A percentile compares a stretch with the other conserved stretches of the same genome.
These are phyloP conservation scores for Drosophila aldrichi DNA, from an alignment of 2,888 invertebrate genomes.

Conservation along the genomic window DNA sequence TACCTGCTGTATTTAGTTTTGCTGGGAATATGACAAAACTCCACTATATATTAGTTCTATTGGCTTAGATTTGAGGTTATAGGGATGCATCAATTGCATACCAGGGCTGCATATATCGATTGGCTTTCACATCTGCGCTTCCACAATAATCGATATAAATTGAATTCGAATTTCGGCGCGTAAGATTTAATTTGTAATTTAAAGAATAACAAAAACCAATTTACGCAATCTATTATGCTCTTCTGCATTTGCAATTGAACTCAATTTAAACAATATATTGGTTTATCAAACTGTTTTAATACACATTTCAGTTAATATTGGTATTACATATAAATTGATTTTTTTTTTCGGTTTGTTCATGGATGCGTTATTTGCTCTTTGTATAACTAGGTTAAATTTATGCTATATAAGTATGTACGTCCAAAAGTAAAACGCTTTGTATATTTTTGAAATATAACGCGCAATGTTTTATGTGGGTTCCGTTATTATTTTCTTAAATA, in stretches of 20 bases:
- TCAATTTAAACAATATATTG: constrained; percentile 19
- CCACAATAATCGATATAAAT: constrained; percentile 6
- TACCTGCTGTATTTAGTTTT: constrained; percentile 22
- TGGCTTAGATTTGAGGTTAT: constrained; percentile 56
- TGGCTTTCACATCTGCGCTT: background rate
- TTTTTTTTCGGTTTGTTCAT: constrained; percentile 36
- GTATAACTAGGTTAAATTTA: constrained; percentile 68
- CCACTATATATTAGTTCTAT: constrained; percentile 33
- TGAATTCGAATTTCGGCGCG: constrained; percentile 7
- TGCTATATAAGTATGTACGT: constrained; percentile 63
- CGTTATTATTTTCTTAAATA: constrained; percentile 44
- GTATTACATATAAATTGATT: constrained; percentile 54
- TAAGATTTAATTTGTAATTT: background rate
- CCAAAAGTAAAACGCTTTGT: constrained; percentile 64
- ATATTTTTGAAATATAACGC: constrained; percentile 61
- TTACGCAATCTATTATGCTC: too few relatives aligned
- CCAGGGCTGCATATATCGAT: constrained; percentile 44
- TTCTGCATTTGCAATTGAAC: too few relatives aligned
- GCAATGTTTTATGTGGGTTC: constrained; percentile 25
- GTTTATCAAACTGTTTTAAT: constrained; percentile 56
- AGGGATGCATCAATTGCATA: constrained; percentile 14
- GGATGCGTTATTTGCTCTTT: constrained; percentile 42
- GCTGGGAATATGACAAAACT: constrained; percentile 11
- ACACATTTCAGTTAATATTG: constrained; percentile 59
- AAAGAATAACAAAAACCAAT: background rate